Percentiles rank a stretch among this genome's conserved stretches.
Evolutionary conservation across 2,113 vertebrate species (phyloP).

Genomic region (Origma solitaria): DNA sequence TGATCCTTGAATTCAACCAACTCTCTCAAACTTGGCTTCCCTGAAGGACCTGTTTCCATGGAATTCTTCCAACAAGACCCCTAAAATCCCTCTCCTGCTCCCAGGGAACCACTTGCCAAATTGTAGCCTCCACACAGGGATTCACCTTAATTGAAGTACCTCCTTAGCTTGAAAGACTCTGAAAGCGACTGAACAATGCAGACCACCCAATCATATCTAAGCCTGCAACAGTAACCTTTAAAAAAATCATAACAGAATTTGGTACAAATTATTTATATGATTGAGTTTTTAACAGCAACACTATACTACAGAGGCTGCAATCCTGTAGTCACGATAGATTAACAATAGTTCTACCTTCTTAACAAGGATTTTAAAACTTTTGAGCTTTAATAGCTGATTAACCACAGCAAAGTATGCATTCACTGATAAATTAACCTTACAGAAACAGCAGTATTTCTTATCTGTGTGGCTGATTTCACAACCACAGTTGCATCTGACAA

Average conservation of each 20-base stretch:
- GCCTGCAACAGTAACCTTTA: neutral
- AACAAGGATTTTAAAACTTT: neutral
- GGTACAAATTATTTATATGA: neutral
- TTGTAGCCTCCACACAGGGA: neutral
- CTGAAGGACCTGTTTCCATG: neutral
- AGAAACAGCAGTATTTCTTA: accelerated
- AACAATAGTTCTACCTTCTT: neutral
- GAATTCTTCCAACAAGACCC: neutral
- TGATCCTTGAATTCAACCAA: neutral
- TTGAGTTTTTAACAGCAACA: neutral
- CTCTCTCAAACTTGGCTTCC: neutral
- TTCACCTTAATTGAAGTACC: neutral
- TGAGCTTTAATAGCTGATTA: neutral
- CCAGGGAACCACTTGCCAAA: neutral
- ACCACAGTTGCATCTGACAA: neutral
- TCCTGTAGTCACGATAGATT: neutral
- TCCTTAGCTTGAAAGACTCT: neutral
- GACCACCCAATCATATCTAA: neutral
- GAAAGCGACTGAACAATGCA: neutral
- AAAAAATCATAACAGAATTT: neutral
- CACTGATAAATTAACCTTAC: neutral
- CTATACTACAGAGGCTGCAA: neutral
- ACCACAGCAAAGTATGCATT: neutral
- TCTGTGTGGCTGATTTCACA: neutral
- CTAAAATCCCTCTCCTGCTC: neutral